Base-by-base conservation (phyloP, 1,140 invertebrate genomes). In the Aethina tumida region DNA sequence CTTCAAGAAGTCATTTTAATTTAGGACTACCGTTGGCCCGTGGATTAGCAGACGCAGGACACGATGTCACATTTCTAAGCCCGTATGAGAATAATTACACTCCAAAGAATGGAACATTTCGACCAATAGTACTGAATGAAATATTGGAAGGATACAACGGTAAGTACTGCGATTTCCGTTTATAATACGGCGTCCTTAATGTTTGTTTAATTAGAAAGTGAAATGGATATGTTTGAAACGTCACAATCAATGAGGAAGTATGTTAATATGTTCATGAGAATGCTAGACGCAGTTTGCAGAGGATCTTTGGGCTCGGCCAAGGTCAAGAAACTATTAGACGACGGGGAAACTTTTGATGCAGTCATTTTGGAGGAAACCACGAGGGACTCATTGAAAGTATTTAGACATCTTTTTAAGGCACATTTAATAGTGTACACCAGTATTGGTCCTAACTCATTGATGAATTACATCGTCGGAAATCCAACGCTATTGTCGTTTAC, bases 311-410 rank as follows among this genome's bases (percentile, higher is more conserved):
- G 39, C 35, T 16, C 39, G 6, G 30, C 39, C n/a, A 40, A 37
- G 5, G 36, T 55, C 5, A 15, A 41, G 20, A 4, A 45, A 19
- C 24, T 56, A 1, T 7, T 56, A 3, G 28, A 50, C 10, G 49
- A 49, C 0, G 35, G 43, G 3, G 59, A 67, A 38, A 59, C 62
- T 15, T 70, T 58, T 36, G 68, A 70, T 50, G 34, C 67, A 1
- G 59, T 70, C 2, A 53, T 70, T 14, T 34, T 63, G 3, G 65
- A 68, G 22, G 47, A 58, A 15, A 66, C 69, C 24, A 54, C 60
- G 22, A 63, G 63, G 13, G 66, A 69, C 22, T 62, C 62, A 3
- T 31, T 66, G 10, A 34, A 59, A 9, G 59, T 59, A 6, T 33
- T 70, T 17, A 56, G 59, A 3, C 38, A 63, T 15, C 43, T 56